Conservation (phyloP, 2,113 vertebrate species). For the Argyrosomus japonicus region DNA sequence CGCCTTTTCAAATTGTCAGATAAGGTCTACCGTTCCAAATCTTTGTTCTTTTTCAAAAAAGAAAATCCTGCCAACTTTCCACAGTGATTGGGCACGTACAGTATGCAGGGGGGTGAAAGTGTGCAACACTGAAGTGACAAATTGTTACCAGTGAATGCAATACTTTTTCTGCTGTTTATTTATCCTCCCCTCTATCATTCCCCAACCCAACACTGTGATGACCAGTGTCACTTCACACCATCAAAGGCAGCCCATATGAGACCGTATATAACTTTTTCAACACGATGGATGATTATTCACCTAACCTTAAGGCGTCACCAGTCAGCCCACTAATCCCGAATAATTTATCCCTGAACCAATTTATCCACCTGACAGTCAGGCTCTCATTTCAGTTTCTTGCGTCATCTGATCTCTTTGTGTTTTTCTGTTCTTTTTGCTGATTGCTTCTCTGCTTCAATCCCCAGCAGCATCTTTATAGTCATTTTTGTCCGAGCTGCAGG, state of each 20-base stretch:
- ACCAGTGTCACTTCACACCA: neutral
- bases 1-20: neutral
- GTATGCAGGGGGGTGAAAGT: neutral
- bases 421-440: constrained; percentile 3
- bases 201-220: neutral
- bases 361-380: constrained; percentile 4
- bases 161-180: neutral
- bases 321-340: constrained; percentile 34
- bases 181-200: neutral
- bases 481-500: constrained; percentile 19
- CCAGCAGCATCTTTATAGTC: constrained; percentile 20
- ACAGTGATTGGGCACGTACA: neutral
- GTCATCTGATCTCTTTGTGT: constrained; percentile 37
- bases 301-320: neutral
- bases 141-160: neutral
- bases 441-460: constrained; percentile 1
- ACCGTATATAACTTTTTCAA: neutral
- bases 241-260: neutral
- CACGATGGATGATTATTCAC: neutral
- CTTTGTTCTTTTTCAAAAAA: neutral
- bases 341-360: constrained; percentile 39
- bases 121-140: neutral
- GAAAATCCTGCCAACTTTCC: neutral
- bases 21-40: neutral
- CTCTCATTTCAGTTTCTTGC: constrained; percentile 48